Conservation (phyloP, 2,113 vertebrate genomes). For the Hystrix cristata region DNA sequence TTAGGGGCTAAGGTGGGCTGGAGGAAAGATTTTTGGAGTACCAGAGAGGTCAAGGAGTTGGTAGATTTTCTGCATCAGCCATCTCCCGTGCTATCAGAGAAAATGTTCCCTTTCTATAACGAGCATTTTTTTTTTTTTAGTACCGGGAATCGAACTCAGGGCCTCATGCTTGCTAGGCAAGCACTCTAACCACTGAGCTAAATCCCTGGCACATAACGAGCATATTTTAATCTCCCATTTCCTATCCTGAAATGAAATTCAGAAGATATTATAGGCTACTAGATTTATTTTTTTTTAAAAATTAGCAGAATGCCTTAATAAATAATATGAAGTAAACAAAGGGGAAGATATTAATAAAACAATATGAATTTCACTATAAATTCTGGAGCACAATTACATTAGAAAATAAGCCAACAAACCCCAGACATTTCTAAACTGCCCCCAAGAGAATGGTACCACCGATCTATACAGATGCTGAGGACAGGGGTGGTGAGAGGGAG, state of each 20-base stretch:
- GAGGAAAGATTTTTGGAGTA: neutral
- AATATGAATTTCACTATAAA: conserved; percentile 33
- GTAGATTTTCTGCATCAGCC: neutral
- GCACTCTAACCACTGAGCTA: no score
- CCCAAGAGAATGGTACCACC: neutral
- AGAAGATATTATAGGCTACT: neutral
- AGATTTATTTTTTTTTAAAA: neutral
- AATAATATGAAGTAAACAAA: neutral
- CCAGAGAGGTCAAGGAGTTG: neutral
- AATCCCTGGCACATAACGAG: neutral
- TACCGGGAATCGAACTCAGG: no score
- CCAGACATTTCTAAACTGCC: conserved; percentile 12
- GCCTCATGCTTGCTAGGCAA: no score
- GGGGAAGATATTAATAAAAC: conserved; percentile 3
- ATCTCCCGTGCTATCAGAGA: neutral
- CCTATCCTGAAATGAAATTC: conserved; percentile 40
- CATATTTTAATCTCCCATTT: conserved; percentile 14
- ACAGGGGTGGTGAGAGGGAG: no score
- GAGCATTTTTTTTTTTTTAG: neutral
- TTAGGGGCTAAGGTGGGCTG: neutral
- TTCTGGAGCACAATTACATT: neutral
- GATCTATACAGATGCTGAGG: neutral
- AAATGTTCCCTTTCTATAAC: neutral
- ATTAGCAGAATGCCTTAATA: conserved; percentile 22
- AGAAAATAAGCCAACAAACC: neutral